These are phyloP conservation scores for Psittacula echo DNA, from an alignment of 2,797 vertebrate genomes.

Conservation along the genomic window DNA sequence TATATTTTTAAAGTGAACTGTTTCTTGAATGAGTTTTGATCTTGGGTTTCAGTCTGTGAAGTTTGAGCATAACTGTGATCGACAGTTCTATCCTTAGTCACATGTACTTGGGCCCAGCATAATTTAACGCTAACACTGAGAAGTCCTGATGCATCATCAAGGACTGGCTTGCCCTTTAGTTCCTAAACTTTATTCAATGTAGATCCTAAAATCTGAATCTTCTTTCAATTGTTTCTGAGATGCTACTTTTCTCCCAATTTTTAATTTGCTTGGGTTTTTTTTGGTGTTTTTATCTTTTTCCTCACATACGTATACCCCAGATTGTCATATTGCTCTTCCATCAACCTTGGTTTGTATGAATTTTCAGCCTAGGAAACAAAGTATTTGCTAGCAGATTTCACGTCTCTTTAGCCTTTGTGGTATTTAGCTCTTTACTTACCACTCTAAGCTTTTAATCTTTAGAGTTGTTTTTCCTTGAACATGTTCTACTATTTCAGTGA, in stretches of 20 bases:
- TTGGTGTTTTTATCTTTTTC: background rate
- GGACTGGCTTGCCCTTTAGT: background rate
- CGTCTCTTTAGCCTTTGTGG: background rate
- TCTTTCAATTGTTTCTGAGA: background rate
- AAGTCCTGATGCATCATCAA: background rate
- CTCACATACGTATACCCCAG: background rate
- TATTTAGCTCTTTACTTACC: background rate
- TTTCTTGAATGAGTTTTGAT: background rate
- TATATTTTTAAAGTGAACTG: background rate
- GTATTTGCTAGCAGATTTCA: background rate
- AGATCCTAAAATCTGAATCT: background rate
- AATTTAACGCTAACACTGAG: background rate
- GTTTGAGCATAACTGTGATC: background rate
- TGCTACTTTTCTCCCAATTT: background rate
- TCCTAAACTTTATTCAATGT: background rate
- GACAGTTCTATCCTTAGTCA: background rate
- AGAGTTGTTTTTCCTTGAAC: background rate
- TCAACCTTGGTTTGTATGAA: background rate
- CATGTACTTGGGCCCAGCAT: background rate
- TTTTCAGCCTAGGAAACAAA: background rate
- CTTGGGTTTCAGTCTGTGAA: background rate
- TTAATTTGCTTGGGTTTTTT: background rate
- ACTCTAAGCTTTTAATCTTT: background rate
- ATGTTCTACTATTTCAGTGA: background rate
- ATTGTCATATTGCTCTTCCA: background rate